Conservation (phyloP, 2,797 vertebrate genomes). For the Macrochelys suwanniensis region DNA sequence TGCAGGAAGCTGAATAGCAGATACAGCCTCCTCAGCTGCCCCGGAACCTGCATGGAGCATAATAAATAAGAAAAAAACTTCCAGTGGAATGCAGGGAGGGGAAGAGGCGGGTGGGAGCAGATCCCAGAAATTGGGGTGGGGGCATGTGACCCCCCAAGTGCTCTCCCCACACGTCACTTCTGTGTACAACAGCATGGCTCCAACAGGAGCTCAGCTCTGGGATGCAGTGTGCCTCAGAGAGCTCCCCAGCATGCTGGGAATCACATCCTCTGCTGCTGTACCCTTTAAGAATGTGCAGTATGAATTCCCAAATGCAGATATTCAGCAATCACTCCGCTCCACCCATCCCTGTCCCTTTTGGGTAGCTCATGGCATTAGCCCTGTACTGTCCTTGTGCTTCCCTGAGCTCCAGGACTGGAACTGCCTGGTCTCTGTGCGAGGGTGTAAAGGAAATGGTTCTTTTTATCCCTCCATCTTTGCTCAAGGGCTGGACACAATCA, state of each 20-base stretch:
- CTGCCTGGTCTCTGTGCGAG: background rate
- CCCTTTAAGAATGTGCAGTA: background rate
- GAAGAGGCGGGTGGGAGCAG: no score
- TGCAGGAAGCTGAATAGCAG: no score
- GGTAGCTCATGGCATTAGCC: constrained; percentile 10
- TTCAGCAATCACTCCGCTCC: constrained; percentile 10
- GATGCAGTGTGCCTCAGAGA: background rate
- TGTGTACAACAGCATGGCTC: background rate
- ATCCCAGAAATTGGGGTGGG: no score
- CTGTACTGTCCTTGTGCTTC: constrained; percentile 11
- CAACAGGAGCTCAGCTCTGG: background rate
- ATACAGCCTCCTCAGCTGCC: no score
- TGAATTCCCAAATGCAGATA: constrained; percentile 9
- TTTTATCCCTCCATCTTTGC: background rate
- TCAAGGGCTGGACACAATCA: background rate
- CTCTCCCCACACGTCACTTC: no score
- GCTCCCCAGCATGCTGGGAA: background rate
- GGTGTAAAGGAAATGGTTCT: background rate
- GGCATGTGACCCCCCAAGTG: no score
- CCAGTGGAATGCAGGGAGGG: no score
- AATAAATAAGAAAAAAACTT: no score
- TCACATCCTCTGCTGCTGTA: background rate
- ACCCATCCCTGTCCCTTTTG: background rate
- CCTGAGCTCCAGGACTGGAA: constrained; percentile 27
- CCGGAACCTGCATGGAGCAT: no score